Percentiles rank a stretch among this genome's conserved stretches.
Evolutionary conservation across 2,113 vertebrate genomes (phyloP).

Genomic region (Sylvilagus bachmani): DNA sequence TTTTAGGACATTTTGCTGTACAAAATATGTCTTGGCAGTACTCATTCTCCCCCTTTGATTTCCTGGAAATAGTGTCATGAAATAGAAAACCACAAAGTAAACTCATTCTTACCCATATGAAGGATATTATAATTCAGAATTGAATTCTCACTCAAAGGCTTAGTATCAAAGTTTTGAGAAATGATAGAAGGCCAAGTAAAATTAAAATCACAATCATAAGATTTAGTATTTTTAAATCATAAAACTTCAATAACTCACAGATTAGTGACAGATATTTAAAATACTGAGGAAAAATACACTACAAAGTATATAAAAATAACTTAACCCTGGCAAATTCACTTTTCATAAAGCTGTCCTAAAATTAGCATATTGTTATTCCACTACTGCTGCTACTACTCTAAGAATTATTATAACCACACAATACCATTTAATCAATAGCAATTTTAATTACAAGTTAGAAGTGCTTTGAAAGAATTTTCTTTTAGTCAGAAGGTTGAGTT

Average conservation of each 20-base stretch:
- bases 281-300: not conserved
- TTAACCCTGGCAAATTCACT: not conserved
- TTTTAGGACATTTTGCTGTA: conserved; percentile 61
- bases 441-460: conserved; percentile 11
- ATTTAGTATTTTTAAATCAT: not conserved
- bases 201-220: conserved; percentile 50
- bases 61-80: conserved; percentile 74
- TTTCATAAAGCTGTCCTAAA: not conserved
- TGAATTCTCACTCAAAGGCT: conserved; percentile 49
- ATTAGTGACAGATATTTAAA: conserved; percentile 32
- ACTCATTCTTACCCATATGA: conserved; percentile 51
- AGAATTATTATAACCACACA: not conserved
- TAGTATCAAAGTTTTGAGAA: conserved; percentile 46
- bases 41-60: not conserved
- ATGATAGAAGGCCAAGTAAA: not conserved
- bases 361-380: not conserved
- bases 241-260: not conserved
- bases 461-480: not conserved
- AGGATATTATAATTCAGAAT: conserved; percentile 59
- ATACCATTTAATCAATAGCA: not conserved
- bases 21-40: conserved; percentile 58
- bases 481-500: not conserved
- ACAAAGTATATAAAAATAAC: not conserved
- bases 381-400: not conserved
- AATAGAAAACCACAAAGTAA: conserved; percentile 69